Conservation (phyloP, 2,113 vertebrate species). For the Haliaeetus leucogaster region DNA sequence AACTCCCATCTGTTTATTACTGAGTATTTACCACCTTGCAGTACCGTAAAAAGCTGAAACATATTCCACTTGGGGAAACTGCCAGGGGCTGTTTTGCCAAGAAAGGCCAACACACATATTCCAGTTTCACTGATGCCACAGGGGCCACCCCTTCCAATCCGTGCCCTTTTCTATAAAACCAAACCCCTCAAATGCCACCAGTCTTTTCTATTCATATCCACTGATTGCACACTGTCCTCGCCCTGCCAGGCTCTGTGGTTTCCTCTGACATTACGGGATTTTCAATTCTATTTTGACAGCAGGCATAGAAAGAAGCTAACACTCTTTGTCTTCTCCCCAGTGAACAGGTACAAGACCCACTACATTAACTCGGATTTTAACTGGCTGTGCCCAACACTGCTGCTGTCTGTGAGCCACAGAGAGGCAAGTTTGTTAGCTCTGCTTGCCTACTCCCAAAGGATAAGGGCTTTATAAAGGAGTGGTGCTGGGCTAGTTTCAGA, state of each 20-base stretch:
- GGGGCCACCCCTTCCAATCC: not conserved
- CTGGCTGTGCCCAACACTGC: not conserved
- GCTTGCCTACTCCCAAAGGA: not conserved
- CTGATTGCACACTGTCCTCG: accelerated
- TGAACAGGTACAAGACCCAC: not conserved
- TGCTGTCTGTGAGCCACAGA: not conserved
- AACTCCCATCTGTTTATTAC: not conserved
- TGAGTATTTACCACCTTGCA: not conserved
- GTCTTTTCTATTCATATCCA: not conserved
- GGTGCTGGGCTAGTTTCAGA: not conserved
- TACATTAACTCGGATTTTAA: not conserved
- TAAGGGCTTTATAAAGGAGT: not conserved
- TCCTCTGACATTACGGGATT: not conserved
- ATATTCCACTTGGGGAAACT: not conserved
- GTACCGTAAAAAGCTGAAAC: not conserved
- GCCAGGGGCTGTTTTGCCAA: not conserved
- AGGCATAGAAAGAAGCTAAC: not conserved
- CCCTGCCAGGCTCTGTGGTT: not conserved
- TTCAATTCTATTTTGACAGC: not conserved
- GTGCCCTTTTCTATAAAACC: not conserved
- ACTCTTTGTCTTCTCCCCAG: not conserved
- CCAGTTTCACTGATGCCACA: not conserved
- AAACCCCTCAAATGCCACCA: not conserved
- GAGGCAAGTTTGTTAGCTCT: not conserved
- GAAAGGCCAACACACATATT: not conserved